Conservation (phyloP, 2,888 invertebrate genomes). For the Steromphala cineraria region DNA sequence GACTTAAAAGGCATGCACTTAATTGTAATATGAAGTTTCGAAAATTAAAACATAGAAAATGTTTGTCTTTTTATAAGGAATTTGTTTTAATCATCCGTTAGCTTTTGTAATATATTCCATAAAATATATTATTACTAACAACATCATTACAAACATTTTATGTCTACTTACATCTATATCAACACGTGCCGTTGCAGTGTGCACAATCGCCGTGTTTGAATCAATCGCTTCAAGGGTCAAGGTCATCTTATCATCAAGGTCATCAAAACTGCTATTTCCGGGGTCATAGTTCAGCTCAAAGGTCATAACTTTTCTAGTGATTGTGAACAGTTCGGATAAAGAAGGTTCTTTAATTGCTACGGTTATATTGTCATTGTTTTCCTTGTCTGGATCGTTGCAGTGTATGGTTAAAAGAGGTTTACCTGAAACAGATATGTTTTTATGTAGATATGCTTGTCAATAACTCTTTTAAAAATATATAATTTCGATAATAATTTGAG, state of each 20-base stretch:
- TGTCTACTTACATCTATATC: neutral
- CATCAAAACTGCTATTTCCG: neutral
- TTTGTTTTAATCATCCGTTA: too few relatives aligned
- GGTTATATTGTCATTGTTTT: neutral
- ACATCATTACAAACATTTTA: too few relatives aligned
- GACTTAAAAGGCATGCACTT: too few relatives aligned
- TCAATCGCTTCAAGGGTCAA: neutral
- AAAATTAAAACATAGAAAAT: too few relatives aligned
- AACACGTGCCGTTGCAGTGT: neutral
- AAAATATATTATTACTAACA: too few relatives aligned
- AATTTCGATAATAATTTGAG: too few relatives aligned
- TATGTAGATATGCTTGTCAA: too few relatives aligned
- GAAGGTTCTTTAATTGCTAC: neutral
- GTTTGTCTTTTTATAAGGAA: too few relatives aligned
- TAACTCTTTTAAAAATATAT: too few relatives aligned
- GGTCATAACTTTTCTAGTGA: neutral
- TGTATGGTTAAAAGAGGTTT: neutral
- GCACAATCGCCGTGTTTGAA: neutral
- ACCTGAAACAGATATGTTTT: neutral
- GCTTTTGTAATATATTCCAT: too few relatives aligned
- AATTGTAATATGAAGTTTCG: too few relatives aligned
- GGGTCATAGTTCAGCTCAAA: neutral
- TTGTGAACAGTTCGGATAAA: neutral
- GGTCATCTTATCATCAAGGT: neutral
- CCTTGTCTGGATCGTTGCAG: neutral